Conservation (phyloP, 2,797 vertebrate species). For the Pantherophis alleghaniensis region DNA sequence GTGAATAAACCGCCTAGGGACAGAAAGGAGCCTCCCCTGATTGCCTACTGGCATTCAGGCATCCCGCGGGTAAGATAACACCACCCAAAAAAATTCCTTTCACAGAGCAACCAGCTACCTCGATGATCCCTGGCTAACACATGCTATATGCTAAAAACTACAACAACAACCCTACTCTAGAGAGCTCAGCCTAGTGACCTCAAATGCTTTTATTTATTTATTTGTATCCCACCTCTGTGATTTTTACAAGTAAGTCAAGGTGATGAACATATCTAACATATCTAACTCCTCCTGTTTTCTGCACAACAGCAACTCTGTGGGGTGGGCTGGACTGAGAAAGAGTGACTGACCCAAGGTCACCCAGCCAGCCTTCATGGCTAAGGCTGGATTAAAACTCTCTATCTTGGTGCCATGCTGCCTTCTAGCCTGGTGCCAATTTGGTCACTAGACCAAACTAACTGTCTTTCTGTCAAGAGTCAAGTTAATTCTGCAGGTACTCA, state of each 20-base stretch:
- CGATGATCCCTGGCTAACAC: too few relatives aligned
- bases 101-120: too few relatives aligned
- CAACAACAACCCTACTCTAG: not conserved
- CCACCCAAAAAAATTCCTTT: too few relatives aligned
- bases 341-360: not conserved
- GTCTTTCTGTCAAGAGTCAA: not conserved
- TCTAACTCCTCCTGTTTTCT: not conserved
- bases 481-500: not conserved
- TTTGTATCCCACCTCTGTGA: not conserved
- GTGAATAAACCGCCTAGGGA: too few relatives aligned
- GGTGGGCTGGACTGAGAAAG: not conserved
- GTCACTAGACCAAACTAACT: not conserved
- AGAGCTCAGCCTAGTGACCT: not conserved
- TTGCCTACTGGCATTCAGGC: too few relatives aligned
- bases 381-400: not conserved
- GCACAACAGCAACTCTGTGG: not conserved
- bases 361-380: not conserved
- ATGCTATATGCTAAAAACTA: too few relatives aligned
- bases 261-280: not conserved
- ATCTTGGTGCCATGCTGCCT: not conserved
- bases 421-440: not conserved
- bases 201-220: not conserved
- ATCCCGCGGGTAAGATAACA: too few relatives aligned
- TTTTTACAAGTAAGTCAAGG: not conserved
- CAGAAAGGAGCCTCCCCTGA: too few relatives aligned